phyloP scores from a whole-genome alignment of 2,113 vertebrate genomes.

The Cichladusa arquata region DNA sequence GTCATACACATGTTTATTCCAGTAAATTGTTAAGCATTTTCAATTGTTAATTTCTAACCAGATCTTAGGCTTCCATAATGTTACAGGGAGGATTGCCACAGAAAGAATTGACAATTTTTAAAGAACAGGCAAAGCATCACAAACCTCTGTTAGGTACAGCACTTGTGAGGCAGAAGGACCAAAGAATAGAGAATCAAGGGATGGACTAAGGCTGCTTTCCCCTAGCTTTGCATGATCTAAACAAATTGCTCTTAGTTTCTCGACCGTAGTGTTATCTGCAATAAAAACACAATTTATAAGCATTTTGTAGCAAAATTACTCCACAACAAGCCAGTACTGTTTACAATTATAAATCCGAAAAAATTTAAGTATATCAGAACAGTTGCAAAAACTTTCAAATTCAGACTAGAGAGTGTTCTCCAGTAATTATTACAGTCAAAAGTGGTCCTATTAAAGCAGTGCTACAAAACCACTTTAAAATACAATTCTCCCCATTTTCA shows the following conservation, averaged over 20 bases:
- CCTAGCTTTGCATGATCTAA: constrained; percentile 98
- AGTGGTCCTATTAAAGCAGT: not conserved
- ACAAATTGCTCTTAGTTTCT: constrained; percentile 94
- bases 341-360: not conserved
- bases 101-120: not conserved
- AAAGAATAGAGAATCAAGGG: constrained; percentile 96
- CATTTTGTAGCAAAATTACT: not conserved
- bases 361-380: not conserved
- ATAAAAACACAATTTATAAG: constrained; percentile 41
- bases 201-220: constrained; percentile 96
- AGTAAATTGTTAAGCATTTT: not conserved
- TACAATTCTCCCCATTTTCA: not conserved
- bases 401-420: not conserved
- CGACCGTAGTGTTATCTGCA: constrained; percentile 95
- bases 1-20: not conserved
- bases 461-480: not conserved
- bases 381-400: not conserved
- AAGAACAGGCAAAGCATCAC: constrained; percentile 47
- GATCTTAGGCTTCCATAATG: not conserved
- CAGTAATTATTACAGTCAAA: not conserved
- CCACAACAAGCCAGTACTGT: not conserved
- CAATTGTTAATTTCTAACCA: not conserved
- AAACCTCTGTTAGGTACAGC: constrained; percentile 97
- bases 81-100: not conserved
- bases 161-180: constrained; percentile 98